Evolutionary conservation across 1,140 invertebrate species (phyloP), one percentile per base, ranked within the genome.

Genomic region (Acromyrmex charruanus): DNA sequence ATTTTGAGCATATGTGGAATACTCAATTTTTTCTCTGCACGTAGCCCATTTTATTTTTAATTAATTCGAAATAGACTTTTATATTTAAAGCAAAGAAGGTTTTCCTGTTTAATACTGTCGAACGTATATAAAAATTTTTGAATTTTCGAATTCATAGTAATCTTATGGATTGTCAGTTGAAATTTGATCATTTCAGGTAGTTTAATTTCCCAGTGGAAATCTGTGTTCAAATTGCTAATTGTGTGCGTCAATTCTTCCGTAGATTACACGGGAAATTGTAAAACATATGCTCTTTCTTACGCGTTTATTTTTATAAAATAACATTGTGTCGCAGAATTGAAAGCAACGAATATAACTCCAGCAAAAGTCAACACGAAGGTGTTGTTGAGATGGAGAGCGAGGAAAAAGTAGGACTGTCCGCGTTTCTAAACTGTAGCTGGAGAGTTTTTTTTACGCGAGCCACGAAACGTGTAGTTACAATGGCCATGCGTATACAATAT

Each of bases 341-440:
- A 74, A 82, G 72, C 80, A 61, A 82, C 55, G 28, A 74, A 61
- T 61, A 59, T 25, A 82, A 31, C 18, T 44, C 16, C 6, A 49
- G 39, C 35, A 31, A 51, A 51, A 55, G 35, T 82, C 31, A n/a
- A 14, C 25, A n/a, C 21, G 9, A 77, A 80, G 59, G 39, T n/a
- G 55, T 25, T 49, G 68, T 61, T 58, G 63, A 31, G 55, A 66
- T 66, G 31, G 65, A 59, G 53, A 77, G 51, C 39, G 61, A 10
- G 39, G 21, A 2, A 35, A 79, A 87, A 82, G 58, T 68, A 61
- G 53, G 39, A 44, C 21, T 58, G 21, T 14, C 16, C 16, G 53
- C 18, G 59, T 87, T 87, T 87, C 77, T 84, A 82, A 72, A 80
- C 65, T 63, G 16, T 14, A 74, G 58, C 55, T 88, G 74, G 55